A percentile compares a stretch with the other conserved stretches of the same genome.
phyloP scores from a whole-genome alignment of 2,797 vertebrate species.

The Crotalus adamanteus region DNA sequence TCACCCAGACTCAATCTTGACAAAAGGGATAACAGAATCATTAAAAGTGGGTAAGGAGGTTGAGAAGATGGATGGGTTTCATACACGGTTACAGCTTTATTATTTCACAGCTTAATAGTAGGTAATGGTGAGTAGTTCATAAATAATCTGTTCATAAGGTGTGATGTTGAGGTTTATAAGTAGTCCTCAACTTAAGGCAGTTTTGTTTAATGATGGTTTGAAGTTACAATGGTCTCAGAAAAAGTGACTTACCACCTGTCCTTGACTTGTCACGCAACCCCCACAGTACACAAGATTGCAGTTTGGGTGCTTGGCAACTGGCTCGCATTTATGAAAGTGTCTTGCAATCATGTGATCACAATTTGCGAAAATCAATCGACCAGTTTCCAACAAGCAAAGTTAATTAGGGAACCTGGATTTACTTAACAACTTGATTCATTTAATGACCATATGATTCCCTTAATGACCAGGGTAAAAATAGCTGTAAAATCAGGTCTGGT shows the following conservation, averaged over 20 bases:
- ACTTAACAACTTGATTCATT: too few relatives aligned
- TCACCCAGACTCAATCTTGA: background rate
- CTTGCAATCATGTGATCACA: too few relatives aligned
- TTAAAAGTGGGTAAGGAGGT: background rate
- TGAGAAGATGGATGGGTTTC: background rate
- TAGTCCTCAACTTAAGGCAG: background rate
- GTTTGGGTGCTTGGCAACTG: too few relatives aligned
- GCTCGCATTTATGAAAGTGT: too few relatives aligned
- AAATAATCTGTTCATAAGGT: background rate
- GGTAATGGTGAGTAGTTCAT: background rate
- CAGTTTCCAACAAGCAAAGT: too few relatives aligned
- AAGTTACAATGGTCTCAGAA: background rate
- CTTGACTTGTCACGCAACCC: background rate
- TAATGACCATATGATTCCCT: too few relatives aligned
- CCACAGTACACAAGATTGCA: too few relatives aligned
- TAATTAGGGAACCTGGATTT: too few relatives aligned
- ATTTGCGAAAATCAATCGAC: too few relatives aligned
- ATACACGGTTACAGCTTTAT: background rate
- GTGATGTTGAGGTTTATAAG: background rate
- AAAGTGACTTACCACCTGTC: background rate
- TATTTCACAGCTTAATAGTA: background rate
- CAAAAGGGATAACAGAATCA: background rate
- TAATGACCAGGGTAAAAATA: too few relatives aligned
- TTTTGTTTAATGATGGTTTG: background rate
- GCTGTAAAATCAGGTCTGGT: too few relatives aligned